phyloP scores from a whole-genome alignment of 2,113 vertebrate species.

The Boleophthalmus pectinirostris region DNA sequence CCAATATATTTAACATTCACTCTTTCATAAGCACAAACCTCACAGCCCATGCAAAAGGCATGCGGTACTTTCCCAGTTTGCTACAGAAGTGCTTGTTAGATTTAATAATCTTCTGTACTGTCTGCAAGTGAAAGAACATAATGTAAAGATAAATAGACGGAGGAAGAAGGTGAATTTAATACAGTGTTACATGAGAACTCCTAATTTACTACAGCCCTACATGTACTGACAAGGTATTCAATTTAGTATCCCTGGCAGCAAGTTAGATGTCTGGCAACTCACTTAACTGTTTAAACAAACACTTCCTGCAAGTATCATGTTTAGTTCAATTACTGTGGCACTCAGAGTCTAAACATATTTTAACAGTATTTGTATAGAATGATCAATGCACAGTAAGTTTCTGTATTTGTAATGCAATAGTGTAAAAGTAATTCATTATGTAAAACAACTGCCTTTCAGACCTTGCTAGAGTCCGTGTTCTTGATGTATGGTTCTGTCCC shows the following conservation, averaged over 20 bases:
- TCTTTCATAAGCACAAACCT: slow-evolving; percentile 78
- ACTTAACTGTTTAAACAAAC: slow-evolving; percentile 38
- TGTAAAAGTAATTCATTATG: not conserved
- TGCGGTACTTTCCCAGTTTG: slow-evolving; percentile 94
- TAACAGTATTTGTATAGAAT: not conserved
- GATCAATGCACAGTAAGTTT: slow-evolving; percentile 2
- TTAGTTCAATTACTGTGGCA: not conserved
- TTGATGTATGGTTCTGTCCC: slow-evolving; percentile 95
- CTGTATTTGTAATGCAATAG: not conserved
- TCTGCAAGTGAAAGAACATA: slow-evolving; percentile 70
- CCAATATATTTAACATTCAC: not conserved
- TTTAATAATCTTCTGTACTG: slow-evolving; percentile 92
- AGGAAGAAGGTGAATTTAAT: slow-evolving; percentile 12
- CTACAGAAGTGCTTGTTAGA: slow-evolving; percentile 94
- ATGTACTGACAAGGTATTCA: slow-evolving; percentile 13
- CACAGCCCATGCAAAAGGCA: slow-evolving; percentile 98
- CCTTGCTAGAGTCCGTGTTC: slow-evolving; percentile 95
- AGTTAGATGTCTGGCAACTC: slow-evolving; percentile 43
- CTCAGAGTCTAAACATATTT: not conserved
- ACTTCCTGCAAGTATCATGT: not conserved
- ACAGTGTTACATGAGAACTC: slow-evolving; percentile 11
- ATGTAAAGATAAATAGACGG: not conserved
- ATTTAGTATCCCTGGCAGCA: slow-evolving; percentile 43
- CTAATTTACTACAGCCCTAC: slow-evolving; percentile 25
- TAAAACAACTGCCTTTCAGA: slow-evolving; percentile 51